Evolutionary conservation across 2,113 vertebrate species (phyloP), one percentile per base, ranked within the genome.

Genomic region (Ia io): DNA sequence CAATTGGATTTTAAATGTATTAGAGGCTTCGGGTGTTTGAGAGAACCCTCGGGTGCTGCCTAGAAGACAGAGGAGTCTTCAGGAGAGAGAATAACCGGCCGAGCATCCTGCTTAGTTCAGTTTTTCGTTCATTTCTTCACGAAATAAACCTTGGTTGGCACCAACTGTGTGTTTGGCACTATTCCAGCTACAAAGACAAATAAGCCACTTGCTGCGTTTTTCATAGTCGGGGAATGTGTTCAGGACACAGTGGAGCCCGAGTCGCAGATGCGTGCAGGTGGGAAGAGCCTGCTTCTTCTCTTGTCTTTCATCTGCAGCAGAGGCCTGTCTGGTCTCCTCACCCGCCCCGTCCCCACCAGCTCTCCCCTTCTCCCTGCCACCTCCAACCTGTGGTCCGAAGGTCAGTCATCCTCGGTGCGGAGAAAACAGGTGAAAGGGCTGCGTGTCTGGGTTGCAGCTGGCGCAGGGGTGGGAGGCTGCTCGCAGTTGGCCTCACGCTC

Each of bases 1-100:
- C 94, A 94, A 85, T 53, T 87, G 69, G 59, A 88, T 95, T 95
- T 93, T 74, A 65, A 94, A 87, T 90, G 47, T 93, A 47, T 87
- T 67, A 65, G 67, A 94, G 76, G 67, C 32, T 65, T 59, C 80
- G 79, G 80, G 44, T 69, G 8, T 90, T 90, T 88, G 90, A 85
- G 56, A 84, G 59, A 80, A 78, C 47, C 80, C 23, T 9, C 65
- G 23, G 23, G 51, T 23, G 25, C 47, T 59, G 61, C 84, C 77
- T 28, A 49, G 59, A 73, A 51, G 88, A 84, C 51, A 22, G 11
- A 93, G 11, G 82, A 85, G 80, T 47, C 77, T 93, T 82, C 74
- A 2, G 47, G 67, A 82, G 70, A 61, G 61, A 61, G 88, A 93
- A 90, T 9, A 40, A 59, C 53, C 40, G 51, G 40, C n/a, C n/a